Conservation (phyloP, 1,140 invertebrate species). For the Lerema accius region DNA sequence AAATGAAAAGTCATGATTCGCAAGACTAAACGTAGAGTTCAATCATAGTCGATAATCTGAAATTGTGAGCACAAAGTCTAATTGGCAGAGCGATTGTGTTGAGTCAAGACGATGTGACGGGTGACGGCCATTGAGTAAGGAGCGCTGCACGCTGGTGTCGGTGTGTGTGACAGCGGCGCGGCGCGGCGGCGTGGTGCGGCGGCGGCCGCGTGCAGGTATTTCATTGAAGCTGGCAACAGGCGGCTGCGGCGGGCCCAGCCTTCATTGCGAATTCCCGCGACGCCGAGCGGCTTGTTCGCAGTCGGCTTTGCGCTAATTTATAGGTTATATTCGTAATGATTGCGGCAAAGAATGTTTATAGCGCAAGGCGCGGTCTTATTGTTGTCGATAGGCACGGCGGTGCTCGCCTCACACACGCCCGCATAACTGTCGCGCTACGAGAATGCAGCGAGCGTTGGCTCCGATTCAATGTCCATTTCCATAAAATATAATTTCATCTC, state of each 20-base stretch:
- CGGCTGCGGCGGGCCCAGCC: conserved; percentile 34
- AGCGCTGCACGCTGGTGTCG: conserved; percentile 26
- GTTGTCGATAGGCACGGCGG: conserved; percentile 63
- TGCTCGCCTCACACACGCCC: conserved; percentile 53
- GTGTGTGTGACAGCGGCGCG: conserved; percentile 16
- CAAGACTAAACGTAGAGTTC: neutral
- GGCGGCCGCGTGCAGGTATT: conserved; percentile 43
- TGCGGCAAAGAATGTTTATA: conserved; percentile 75
- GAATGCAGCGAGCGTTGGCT: conserved; percentile 70
- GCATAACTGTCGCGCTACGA: conserved; percentile 65
- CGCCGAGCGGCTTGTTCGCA: conserved; percentile 48
- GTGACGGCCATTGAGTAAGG: conserved; percentile 33
- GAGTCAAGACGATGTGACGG: conserved; percentile 35
- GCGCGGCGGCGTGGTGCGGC: too few relatives aligned
- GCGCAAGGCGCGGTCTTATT: conserved; percentile 72
- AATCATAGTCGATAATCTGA: conserved; percentile 19
- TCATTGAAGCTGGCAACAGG: conserved; percentile 44
- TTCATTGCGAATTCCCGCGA: conserved; percentile 60
- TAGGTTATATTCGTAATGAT: conserved; percentile 77
- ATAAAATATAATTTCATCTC: conserved; percentile 77
- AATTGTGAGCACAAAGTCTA: conserved; percentile 52
- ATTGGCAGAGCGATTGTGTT: conserved; percentile 50
- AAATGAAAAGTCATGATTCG: conserved; percentile 5
- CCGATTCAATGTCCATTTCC: conserved; percentile 74
- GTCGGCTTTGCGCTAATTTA: conserved; percentile 68